These are phyloP conservation scores for Propithecus perrieri DNA, from an alignment of 2,797 vertebrate genomes.

Conservation along the genomic window DNA sequence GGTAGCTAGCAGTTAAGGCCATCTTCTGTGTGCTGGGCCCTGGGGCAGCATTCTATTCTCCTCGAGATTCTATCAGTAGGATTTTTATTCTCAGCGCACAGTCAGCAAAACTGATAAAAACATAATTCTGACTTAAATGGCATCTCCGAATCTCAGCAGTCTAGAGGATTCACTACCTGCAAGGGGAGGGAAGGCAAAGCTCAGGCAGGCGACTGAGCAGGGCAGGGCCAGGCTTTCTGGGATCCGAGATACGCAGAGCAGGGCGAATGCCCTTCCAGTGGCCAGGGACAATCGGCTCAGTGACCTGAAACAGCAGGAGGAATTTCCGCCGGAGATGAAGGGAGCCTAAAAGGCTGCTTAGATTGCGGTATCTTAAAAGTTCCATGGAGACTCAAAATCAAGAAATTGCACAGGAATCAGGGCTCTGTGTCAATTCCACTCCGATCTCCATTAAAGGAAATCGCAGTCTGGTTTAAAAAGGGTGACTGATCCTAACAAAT, in stretches of 20 bases:
- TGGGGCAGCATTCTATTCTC: rapidly evolving
- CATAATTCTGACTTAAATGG: background rate
- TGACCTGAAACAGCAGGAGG: background rate
- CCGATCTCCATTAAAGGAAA: background rate
- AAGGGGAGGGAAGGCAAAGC: too few relatives aligned
- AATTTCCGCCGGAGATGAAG: background rate
- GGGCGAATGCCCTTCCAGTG: rapidly evolving
- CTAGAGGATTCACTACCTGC: background rate
- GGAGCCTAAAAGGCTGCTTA: background rate
- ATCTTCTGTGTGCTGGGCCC: background rate
- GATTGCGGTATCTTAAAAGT: background rate
- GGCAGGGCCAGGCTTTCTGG: background rate
- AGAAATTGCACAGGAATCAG: background rate
- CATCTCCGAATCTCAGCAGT: background rate
- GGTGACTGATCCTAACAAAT: background rate
- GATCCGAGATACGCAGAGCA: background rate
- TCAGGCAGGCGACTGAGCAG: rapidly evolving
- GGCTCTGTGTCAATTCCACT: background rate
- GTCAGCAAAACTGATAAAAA: background rate
- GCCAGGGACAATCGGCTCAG: background rate
- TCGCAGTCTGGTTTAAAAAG: background rate
- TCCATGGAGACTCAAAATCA: background rate
- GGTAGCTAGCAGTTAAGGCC: background rate
- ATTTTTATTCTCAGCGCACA: background rate
- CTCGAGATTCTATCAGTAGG: rapidly evolving